These are phyloP conservation scores for Rhagonycha lutea DNA, from an alignment of 2,888 invertebrate species.

Conservation along the genomic window DNA sequence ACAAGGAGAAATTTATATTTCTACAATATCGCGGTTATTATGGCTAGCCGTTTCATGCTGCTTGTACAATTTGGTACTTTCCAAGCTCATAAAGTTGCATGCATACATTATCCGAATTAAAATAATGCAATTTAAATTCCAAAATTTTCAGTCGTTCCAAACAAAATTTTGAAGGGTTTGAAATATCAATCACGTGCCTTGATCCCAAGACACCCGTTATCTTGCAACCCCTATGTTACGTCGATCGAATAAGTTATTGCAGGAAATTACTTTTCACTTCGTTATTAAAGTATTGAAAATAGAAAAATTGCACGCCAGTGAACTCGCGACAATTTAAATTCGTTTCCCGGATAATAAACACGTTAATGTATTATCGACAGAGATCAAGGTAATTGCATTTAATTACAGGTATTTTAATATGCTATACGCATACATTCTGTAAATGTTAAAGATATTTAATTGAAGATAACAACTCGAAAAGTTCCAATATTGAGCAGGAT, in stretches of 20 bases:
- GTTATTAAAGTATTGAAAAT: background rate
- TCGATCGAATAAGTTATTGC: background rate
- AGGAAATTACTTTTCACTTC: background rate
- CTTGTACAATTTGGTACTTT: background rate
- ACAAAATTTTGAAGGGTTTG: background rate
- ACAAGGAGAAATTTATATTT: background rate
- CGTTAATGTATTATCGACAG: background rate
- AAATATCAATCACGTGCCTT: background rate
- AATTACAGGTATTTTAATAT: background rate
- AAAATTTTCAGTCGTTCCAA: background rate
- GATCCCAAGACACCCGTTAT: background rate
- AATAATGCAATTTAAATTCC: background rate
- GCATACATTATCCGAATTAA: background rate
- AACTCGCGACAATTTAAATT: background rate
- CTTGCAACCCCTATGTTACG: background rate
- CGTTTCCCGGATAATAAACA: background rate
- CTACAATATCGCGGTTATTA: background rate
- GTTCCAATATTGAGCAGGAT: conserved; percentile 36
- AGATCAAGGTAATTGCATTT: background rate
- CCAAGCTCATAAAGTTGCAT: background rate
- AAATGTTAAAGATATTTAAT: conserved; percentile 21
- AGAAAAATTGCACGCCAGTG: background rate
- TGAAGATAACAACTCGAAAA: conserved; percentile 22
- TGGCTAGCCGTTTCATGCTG: background rate
- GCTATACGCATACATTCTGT: background rate